Conservation (phyloP, 2,888 invertebrate genomes). For the Drosophila limbata region DNA sequence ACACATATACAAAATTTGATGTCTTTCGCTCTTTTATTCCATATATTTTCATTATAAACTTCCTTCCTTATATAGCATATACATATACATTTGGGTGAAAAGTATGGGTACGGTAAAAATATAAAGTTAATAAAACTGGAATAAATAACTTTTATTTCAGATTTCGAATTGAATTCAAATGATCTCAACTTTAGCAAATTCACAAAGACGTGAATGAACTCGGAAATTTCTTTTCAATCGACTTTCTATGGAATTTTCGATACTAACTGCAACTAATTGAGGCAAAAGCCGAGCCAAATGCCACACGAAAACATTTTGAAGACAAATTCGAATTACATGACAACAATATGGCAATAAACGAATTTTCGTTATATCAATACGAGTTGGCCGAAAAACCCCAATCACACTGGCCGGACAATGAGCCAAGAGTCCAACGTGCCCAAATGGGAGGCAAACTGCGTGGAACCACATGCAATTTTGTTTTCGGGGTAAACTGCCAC, state of each 20-base stretch:
- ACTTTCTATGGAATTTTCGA: background rate
- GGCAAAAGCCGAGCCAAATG: conserved; percentile 20
- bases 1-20: too few relatives aligned
- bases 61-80: too few relatives aligned
- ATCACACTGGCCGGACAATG: conserved; percentile 23
- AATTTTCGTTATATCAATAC: conserved; percentile 63
- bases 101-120: background rate
- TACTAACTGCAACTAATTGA: conserved; percentile 20
- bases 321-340: conserved; percentile 58
- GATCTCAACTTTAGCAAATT: background rate
- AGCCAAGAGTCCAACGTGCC: background rate
- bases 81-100: background rate
- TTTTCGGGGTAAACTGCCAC: conserved; percentile 9
- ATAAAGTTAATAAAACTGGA: background rate
- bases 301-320: conserved; percentile 31
- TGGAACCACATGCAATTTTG: conserved; percentile 73
- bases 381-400: conserved; percentile 22
- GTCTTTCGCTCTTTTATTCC: too few relatives aligned
- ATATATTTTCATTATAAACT: too few relatives aligned
- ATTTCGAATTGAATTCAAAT: conserved; percentile 4
- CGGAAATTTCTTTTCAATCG: background rate
- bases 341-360: conserved; percentile 72
- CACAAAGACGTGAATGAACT: background rate
- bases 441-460: conserved; percentile 53
- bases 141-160: background rate